Base-by-base conservation (phyloP, 1,140 invertebrate genomes). In the Nixonia krombeini region DNA sequence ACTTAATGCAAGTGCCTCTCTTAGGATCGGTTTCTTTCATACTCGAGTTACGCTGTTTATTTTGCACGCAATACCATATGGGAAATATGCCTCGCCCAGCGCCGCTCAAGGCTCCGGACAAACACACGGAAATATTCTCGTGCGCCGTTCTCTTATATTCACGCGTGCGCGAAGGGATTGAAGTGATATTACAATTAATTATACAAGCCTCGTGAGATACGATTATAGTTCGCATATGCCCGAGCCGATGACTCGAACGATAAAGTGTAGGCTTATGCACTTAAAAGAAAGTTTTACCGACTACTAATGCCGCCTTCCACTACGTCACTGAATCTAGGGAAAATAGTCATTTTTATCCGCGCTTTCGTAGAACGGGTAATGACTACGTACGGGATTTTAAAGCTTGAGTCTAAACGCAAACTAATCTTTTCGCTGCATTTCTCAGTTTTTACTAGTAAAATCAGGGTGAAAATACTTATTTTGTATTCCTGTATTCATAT, bases 41-140 rank as follows among this genome's bases (percentile, higher is more conserved):
- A 68, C 64, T 68, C 64, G 23, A 68, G 64, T 68, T 68, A 61
- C 51, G 51, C 46, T 68, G 64, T 68, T 61, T 68, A 68, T 68
- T 68, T 68, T 68, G 57, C 18, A 37, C 51, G 51, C 46, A 61
- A 62, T 62, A 49, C 57, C 53, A 68, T 62, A 62, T 62, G 57
- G 57, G 40, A 68, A 68, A 57, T 61, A 47, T 45, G 50, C 64
- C 56, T 61, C 46, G 56, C 46, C 56, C 52, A 52, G 64, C 28
- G 52, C 56, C 29, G 42, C 49, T 29, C 16, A 4, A 5, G 42
- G 44, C 37, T 61, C 51, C 16, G 41, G 50, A 57, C 65, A 58
- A 68, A 62, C 49, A 40, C 40, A 35, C 29, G 37, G 55, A 55
- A 65, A 53, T 33, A 3, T 7, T 4, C 6, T 21, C 29, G 6